These are phyloP conservation scores for Cepphus grylle DNA, from an alignment of 2,113 vertebrate genomes.

Conservation along the genomic window DNA sequence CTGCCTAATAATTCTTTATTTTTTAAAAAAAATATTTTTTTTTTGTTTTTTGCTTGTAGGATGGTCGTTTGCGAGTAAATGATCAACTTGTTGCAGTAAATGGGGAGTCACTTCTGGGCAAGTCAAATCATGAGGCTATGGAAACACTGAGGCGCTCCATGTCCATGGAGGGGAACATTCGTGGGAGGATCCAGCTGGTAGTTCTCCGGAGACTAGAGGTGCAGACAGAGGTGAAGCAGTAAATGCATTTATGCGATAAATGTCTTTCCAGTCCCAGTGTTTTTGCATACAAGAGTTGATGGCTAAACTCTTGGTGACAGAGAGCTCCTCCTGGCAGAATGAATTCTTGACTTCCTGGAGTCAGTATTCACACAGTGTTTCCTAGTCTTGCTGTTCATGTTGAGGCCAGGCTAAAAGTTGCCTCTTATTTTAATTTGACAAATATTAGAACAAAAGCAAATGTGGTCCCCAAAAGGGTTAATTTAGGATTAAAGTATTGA, in stretches of 20 bases:
- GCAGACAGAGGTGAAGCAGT: conserved; percentile 62
- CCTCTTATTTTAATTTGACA: not conserved
- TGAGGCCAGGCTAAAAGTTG: not conserved
- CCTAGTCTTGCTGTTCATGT: not conserved
- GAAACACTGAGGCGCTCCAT: conserved; percentile 94
- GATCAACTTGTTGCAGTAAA: conserved; percentile 97
- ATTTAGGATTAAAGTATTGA: not conserved
- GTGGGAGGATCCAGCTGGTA: conserved; percentile 93
- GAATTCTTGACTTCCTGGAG: not conserved
- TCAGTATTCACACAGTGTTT: not conserved
- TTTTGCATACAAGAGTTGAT: not conserved
- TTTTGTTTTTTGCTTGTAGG: conserved; percentile 68
- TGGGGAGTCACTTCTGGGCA: conserved; percentile 87
- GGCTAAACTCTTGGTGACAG: not conserved
- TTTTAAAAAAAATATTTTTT: not conserved
- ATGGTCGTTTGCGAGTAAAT: conserved; percentile 87
- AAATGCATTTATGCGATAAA: not conserved
- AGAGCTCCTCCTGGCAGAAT: not conserved
- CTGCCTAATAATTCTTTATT: not conserved
- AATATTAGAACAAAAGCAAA: not conserved
- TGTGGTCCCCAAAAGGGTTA: not conserved
- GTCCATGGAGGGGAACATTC: conserved; percentile 94
- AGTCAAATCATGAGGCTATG: conserved; percentile 95
- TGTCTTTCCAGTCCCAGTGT: not conserved
- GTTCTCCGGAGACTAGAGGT: conserved; percentile 80